phyloP scores from a whole-genome alignment of 2,888 invertebrate species.

The Ectemnius lituratus region DNA sequence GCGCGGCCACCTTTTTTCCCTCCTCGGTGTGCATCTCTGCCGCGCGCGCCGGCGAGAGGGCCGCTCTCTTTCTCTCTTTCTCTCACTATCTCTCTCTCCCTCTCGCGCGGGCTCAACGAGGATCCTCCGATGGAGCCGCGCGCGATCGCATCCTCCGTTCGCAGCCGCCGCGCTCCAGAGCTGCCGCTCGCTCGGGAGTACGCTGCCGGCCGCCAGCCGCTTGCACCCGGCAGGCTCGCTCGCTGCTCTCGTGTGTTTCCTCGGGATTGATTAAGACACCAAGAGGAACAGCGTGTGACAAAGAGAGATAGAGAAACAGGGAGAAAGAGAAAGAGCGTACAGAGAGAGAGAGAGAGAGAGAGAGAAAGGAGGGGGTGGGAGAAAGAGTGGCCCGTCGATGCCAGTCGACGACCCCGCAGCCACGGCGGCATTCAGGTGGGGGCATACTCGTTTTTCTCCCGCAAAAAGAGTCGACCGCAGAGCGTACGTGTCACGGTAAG shows the following conservation, averaged over 20 bases:
- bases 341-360: neutral
- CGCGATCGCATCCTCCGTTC: slow-evolving; percentile 33
- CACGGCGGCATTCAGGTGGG: slow-evolving; percentile 38
- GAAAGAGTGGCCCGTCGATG: slow-evolving; percentile 49
- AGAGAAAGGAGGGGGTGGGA: slow-evolving; percentile 8
- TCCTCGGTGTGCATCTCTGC: slow-evolving; percentile 1
- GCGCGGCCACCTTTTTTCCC: neutral
- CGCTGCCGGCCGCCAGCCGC: slow-evolving; percentile 14
- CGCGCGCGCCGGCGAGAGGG: neutral
- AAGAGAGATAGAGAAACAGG: neutral
- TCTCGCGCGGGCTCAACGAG: slow-evolving; percentile 23
- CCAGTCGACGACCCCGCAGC: slow-evolving; percentile 55
- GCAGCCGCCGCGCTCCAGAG: slow-evolving; percentile 4
- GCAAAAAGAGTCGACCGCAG: slow-evolving; percentile 33
- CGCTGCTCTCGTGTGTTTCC: slow-evolving; percentile 17
- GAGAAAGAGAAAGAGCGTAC: slow-evolving; percentile 10
- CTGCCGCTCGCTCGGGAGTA: neutral
- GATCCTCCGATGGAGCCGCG: slow-evolving; percentile 38
- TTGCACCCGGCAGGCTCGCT: slow-evolving; percentile 15
- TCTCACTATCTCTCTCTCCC: neutral
- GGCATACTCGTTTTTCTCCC: slow-evolving; percentile 49
- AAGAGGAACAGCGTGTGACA: slow-evolving; percentile 27
- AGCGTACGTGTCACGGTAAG: slow-evolving; percentile 30
- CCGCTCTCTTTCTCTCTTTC: neutral
- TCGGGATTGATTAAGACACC: slow-evolving; percentile 52